phyloP scores from a whole-genome alignment of 2,797 vertebrate genomes.

The Lagorchestes hirsutus region DNA sequence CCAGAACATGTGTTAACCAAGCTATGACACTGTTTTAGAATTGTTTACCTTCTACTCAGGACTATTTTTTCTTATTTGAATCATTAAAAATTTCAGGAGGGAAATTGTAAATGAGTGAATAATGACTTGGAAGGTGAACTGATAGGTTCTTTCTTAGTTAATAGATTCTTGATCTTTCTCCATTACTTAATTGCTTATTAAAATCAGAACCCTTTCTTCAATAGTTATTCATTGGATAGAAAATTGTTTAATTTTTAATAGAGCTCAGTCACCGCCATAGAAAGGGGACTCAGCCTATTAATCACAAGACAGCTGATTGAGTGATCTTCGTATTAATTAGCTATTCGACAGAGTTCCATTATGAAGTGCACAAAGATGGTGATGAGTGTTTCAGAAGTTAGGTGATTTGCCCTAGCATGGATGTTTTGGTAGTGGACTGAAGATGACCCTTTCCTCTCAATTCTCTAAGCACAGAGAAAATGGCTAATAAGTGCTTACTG shows the following conservation, averaged over 20 bases:
- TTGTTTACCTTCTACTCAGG: constrained; percentile 34
- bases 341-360: constrained; percentile 63
- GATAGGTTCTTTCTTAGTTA: constrained; percentile 38
- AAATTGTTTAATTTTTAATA: constrained; percentile 76
- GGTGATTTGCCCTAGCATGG: neutral
- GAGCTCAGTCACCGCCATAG: constrained; percentile 66
- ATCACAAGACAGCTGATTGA: constrained; percentile 64
- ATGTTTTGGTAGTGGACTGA: accelerated
- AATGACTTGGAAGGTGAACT: constrained; percentile 46
- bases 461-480: neutral
- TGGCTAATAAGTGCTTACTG: neutral
- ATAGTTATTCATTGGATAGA: constrained; percentile 64
- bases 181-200: constrained; percentile 72
- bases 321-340: constrained; percentile 63
- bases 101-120: constrained; percentile 34
- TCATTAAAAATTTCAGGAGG: constrained; percentile 40
- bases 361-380: neutral
- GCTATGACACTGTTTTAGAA: neutral
- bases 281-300: constrained; percentile 62
- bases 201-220: constrained; percentile 50
- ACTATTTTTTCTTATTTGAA: constrained; percentile 25
- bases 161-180: constrained; percentile 54
- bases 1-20: constrained; percentile 7
- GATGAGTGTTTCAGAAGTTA: constrained; percentile 23
- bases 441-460: neutral